Evolutionary conservation across 2,888 invertebrate genomes (phyloP), one percentile per base, ranked within the genome.

Genomic region (Chamaedrilus cognettii): DNA sequence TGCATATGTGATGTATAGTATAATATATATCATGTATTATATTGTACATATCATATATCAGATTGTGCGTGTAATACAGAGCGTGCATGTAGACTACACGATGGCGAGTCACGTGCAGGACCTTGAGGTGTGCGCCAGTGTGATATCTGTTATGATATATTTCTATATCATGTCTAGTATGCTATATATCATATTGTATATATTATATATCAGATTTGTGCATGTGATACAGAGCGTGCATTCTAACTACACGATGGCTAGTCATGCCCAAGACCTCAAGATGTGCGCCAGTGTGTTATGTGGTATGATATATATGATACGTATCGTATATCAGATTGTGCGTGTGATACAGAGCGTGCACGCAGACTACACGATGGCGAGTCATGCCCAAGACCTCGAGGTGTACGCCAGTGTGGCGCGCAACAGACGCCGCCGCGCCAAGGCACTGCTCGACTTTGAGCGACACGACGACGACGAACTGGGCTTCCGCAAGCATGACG

Each of bases 401-500:
- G 91, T 92, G 83, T 98, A 95, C 82, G 90, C 95, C n/a, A 93
- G 93, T 85, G 83, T 83, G 5, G 82, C 82, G 1, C 75, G 82
- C 30, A 79, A 91, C 77, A 92, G 91, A 76, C 89, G 95, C 70
- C 87, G 96, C 72, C 87, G 98, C 74, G 98, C 98, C 2, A 96
- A 98, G 85, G 98, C 98, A 1, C 86, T 99, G 70, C 87, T 97
- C 77, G 97, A 98, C 86, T 99, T 99, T 86, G 97, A 98, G 85
- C 88, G 97, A 72, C 92, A 96, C 80, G 97, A 97, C 85, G 97
- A 97, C 75, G 98, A 99, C 86, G 99, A 99, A 84, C 85, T 99
- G 64, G 98, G 98, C 7, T 99, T 99, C 84, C 88, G 96, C 63
- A 97, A 96, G 85, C 98, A 99, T 86, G 98, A 99, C 84, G 93